A percentile compares a stretch with the other conserved stretches of the same genome.
phyloP scores from a whole-genome alignment of 2,797 vertebrate genomes.

The Rhinophrynus dorsalis region DNA sequence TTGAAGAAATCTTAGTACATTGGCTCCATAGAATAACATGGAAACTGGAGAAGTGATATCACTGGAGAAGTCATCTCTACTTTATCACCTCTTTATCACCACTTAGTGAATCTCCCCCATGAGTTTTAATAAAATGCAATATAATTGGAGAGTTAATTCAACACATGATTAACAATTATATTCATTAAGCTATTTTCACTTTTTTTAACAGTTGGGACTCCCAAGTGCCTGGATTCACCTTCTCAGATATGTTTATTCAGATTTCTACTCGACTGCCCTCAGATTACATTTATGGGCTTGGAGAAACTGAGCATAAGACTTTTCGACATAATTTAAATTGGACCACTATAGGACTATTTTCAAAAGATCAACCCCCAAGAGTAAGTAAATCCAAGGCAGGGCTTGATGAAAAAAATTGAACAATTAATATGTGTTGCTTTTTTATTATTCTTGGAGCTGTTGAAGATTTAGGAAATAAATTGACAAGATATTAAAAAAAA shows the following conservation, averaged over 20 bases:
- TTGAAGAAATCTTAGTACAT: too few relatives aligned
- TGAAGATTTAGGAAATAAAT: too few relatives aligned
- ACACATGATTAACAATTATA: not conserved
- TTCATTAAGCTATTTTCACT: not conserved
- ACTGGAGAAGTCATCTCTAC: too few relatives aligned
- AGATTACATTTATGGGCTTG: slow-evolving; percentile 84
- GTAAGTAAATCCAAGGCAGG: slow-evolving; percentile 75
- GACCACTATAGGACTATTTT: slow-evolving; percentile 88
- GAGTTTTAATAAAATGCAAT: not conserved
- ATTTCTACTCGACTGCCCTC: slow-evolving; percentile 84
- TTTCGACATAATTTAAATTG: slow-evolving; percentile 77
- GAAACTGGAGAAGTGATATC: too few relatives aligned
- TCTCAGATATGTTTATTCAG: slow-evolving; percentile 91
- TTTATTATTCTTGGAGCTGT: too few relatives aligned
- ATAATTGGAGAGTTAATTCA: not conserved
- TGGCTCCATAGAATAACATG: too few relatives aligned
- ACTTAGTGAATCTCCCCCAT: too few relatives aligned
- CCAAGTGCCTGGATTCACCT: slow-evolving; percentile 81
- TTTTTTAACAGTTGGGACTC: slow-evolving; percentile 84
- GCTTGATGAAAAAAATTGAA: too few relatives aligned
- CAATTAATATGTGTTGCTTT: too few relatives aligned
- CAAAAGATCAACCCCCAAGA: slow-evolving; percentile 85
- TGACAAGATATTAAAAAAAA: too few relatives aligned
- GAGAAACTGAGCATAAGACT: slow-evolving; percentile 79
- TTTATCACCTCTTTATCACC: too few relatives aligned